phyloP scores from a whole-genome alignment of 2,888 invertebrate species.

The Melangyna quadrimaculata region DNA sequence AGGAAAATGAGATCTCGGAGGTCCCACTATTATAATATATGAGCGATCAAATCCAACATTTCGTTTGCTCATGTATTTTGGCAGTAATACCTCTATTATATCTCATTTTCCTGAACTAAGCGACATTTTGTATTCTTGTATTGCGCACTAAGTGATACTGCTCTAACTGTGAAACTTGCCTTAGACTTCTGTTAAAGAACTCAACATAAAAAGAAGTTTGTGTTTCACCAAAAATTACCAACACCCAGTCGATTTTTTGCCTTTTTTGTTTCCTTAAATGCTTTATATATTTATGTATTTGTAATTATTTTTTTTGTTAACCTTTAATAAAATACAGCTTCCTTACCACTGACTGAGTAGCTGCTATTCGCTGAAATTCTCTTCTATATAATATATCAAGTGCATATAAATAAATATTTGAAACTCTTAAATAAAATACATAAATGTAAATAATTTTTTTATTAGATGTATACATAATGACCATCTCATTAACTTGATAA shows the following conservation, averaged over 20 bases:
- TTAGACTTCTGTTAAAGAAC: too few relatives aligned
- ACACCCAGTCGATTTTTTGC: neutral
- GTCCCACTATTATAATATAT: too few relatives aligned
- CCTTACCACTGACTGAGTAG: constrained; percentile 66
- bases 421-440: constrained; percentile 25
- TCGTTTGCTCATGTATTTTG: too few relatives aligned
- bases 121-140: too few relatives aligned
- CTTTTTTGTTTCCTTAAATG: neutral
- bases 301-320: neutral
- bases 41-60: too few relatives aligned
- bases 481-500: constrained; percentile 43
- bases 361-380: constrained; percentile 59
- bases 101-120: too few relatives aligned
- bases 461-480: constrained; percentile 36
- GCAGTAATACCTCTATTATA: too few relatives aligned
- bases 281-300: constrained; percentile 47
- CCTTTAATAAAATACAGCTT: constrained; percentile 41
- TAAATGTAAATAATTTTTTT: constrained; percentile 60
- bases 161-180: too few relatives aligned
- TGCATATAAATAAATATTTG: constrained; percentile 15
- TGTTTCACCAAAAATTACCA: neutral
- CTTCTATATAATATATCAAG: constrained; percentile 34
- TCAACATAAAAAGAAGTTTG: too few relatives aligned
- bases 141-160: too few relatives aligned
- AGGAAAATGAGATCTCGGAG: too few relatives aligned